phyloP scores from a whole-genome alignment of 2,113 vertebrate species.

The Hippocampus mohnikei region DNA sequence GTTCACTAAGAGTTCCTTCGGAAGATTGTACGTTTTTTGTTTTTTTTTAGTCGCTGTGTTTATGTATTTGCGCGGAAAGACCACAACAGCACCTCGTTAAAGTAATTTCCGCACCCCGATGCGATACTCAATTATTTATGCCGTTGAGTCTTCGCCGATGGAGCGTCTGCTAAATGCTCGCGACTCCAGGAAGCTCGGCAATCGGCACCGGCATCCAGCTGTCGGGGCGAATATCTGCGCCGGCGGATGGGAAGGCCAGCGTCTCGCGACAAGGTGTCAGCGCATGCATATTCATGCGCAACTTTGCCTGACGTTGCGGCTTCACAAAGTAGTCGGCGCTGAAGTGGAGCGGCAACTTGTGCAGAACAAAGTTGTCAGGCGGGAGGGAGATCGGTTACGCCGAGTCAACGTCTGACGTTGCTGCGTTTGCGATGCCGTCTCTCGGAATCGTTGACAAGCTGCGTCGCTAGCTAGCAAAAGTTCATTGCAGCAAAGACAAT shows the following conservation, averaged over 20 bases:
- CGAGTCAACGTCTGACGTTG: too few species aligned
- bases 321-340: constrained; percentile 23
- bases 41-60: too few species aligned
- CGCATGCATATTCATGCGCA: constrained; percentile 26
- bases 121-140: constrained; percentile 42
- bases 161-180: constrained; percentile 9
- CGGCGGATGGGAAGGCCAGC: not conserved
- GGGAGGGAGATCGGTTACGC: constrained; percentile 17
- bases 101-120: constrained; percentile 43
- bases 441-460: not conserved
- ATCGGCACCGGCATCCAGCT: constrained; percentile 23
- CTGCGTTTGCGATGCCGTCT: too few species aligned
- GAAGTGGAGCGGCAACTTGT: constrained; percentile 26
- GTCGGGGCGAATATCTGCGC: constrained; percentile 32
- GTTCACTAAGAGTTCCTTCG: not conserved
- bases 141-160: not conserved
- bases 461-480: not conserved
- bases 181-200: constrained; percentile 5
- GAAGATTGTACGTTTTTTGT: not conserved
- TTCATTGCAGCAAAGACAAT: too few species aligned
- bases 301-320: constrained; percentile 45
- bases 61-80: not conserved
- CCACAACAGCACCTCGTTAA: constrained; percentile 49
- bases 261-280: constrained; percentile 42
- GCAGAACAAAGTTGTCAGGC: constrained; percentile 4